These are phyloP conservation scores for Menura novaehollandiae DNA, from an alignment of 2,113 vertebrate genomes.

Conservation along the genomic window DNA sequence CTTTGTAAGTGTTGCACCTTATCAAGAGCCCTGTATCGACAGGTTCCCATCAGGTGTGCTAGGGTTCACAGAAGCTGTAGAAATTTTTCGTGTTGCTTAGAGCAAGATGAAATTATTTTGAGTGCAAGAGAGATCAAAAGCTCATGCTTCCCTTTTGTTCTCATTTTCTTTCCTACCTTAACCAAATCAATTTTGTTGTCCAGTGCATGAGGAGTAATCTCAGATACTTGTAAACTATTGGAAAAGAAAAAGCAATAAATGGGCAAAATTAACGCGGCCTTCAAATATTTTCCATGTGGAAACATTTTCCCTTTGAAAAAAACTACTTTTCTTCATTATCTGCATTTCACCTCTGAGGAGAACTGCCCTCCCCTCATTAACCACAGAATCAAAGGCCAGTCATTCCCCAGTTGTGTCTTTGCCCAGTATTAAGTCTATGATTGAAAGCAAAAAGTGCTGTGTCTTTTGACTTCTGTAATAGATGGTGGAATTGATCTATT, in stretches of 20 bases:
- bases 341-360: background rate
- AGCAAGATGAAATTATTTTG: background rate
- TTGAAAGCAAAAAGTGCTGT: background rate
- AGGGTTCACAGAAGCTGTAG: background rate
- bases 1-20: background rate
- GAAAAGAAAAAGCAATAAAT: background rate
- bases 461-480: background rate
- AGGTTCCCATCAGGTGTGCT: background rate
- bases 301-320: background rate
- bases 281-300: background rate
- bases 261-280: background rate
- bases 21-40: background rate
- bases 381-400: background rate
- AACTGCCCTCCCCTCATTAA: background rate
- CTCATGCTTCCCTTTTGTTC: background rate
- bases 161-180: background rate
- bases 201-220: background rate
- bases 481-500: background rate
- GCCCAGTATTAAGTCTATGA: background rate
- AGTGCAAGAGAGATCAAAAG: background rate
- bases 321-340: background rate
- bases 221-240: background rate
- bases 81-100: background rate
- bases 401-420: background rate
- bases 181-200: background rate